Evolutionary conservation across 2,888 invertebrate species (phyloP).

Genomic region (Agonum fuliginosum): DNA sequence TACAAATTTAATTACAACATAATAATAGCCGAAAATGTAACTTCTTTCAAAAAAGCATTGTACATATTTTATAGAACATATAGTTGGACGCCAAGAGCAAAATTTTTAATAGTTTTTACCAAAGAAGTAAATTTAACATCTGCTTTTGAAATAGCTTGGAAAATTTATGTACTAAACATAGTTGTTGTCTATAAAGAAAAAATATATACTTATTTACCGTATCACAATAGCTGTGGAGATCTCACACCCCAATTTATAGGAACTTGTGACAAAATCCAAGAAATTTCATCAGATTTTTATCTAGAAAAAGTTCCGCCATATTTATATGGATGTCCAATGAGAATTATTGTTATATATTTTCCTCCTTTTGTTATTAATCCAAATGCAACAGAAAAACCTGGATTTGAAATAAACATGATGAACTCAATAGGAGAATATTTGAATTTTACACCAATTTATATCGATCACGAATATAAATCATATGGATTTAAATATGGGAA

Average conservation of each 20-base stretch:
- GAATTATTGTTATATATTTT: slow-evolving; percentile 13
- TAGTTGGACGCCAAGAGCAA: slow-evolving; percentile 37
- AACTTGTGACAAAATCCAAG: neutral
- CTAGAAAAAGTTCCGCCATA: slow-evolving; percentile 19
- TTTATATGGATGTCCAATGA: slow-evolving; percentile 24
- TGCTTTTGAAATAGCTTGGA: slow-evolving; percentile 19
- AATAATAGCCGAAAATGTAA: neutral
- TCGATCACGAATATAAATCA: neutral
- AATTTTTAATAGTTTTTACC: slow-evolving; percentile 33
- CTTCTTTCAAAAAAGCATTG: slow-evolving; percentile 1
- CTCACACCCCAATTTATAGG: neutral
- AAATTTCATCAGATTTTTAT: neutral
- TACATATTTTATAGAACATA: slow-evolving; percentile 19
- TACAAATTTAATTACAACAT: slow-evolving; percentile 39
- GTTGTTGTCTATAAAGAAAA: neutral
- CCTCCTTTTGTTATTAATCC: slow-evolving; percentile 30
- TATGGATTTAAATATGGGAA: slow-evolving; percentile 8
- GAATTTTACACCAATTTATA: slow-evolving; percentile 33
- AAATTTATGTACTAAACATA: slow-evolving; percentile 32
- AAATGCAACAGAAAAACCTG: slow-evolving; percentile 9
- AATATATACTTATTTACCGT: slow-evolving; percentile 36
- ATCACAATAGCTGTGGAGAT: slow-evolving; percentile 16
- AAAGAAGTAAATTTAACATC: slow-evolving; percentile 14
- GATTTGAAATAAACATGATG: slow-evolving; percentile 41
- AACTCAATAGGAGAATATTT: slow-evolving; percentile 15